These are phyloP conservation scores for Tetanocera ferruginea DNA, from an alignment of 2,888 invertebrate genomes.

Conservation along the genomic window DNA sequence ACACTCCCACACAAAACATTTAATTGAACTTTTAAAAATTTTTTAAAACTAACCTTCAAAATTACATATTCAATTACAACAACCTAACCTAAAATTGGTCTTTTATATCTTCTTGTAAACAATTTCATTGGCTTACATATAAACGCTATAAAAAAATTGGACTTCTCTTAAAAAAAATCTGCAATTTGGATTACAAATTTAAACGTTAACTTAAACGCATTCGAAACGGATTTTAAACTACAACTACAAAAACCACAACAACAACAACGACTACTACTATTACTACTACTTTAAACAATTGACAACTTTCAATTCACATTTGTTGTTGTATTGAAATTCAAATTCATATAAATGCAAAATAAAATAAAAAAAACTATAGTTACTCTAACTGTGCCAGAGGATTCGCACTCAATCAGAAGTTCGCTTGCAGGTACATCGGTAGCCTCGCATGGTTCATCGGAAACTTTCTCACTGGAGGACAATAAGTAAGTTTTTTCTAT, in stretches of 20 bases:
- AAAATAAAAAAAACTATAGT: conserved; percentile 57
- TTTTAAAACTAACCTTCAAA: neutral
- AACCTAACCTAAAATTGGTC: conserved; percentile 31
- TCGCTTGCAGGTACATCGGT: conserved; percentile 70
- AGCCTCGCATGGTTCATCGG: conserved; percentile 68
- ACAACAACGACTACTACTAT: neutral
- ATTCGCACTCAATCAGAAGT: conserved; percentile 69
- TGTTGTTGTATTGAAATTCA: conserved; percentile 44
- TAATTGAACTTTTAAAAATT: neutral
- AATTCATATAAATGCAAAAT: conserved; percentile 41
- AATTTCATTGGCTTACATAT: conserved; percentile 34
- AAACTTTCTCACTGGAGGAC: conserved; percentile 69
- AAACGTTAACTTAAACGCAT: neutral
- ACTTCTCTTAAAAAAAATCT: neutral
- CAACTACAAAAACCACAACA: conserved; percentile 40
- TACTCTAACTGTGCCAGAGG: conserved; percentile 69
- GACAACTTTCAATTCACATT: conserved; percentile 17
- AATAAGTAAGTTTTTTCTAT: conserved; percentile 62
- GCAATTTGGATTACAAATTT: conserved; percentile 16
- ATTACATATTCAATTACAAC: neutral
- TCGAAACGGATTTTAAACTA: conserved; percentile 37
- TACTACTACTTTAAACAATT: conserved; percentile 28
- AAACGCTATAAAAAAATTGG: neutral
- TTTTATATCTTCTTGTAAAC: conserved; percentile 41
- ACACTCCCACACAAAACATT: neutral